Base-by-base conservation (phyloP, 2,888 invertebrate species). In the Drosophila niveifrons region DNA sequence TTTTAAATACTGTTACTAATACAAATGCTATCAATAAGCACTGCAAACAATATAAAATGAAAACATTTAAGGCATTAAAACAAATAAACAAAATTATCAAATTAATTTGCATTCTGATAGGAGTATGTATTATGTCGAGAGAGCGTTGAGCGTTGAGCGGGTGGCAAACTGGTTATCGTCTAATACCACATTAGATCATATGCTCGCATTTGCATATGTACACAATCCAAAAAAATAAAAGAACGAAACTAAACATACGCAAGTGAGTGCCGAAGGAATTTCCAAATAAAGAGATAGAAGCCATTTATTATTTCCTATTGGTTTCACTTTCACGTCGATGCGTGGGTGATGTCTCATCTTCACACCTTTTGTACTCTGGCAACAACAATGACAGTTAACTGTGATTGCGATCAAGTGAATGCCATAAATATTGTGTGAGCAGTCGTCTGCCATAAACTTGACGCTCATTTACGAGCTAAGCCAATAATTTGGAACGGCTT, bases 361-460 rank as follows among this genome's bases (percentile, higher is more conserved):
- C 72, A 70, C 87, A 87, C 82, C 80, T 81, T 51, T 47, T 34
- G 31, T 53, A 11, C 18, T 4, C 17, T 6, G 52, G 6, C 15
- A 44, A 41, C 9, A 65, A 84, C 82, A 86, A 80, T 81, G 69
- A 13, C 58, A 41, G 39, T 52, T n/a, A 10, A 50, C 63, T 86
- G 80, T 67, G 48, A 46, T 44, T 51, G 47, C 50, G 63, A 44
- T 63, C 70, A 65, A 72, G 59, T 68, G 69, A 67, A 17, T 63
- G 58, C 64, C 75, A 83, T 86, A 86, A 83, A 83, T 23, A 23
- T 83, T 64, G 83, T 64, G 83, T 66, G 66, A 64, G 65, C 55
- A 65, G 66, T 41, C 50, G 56, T 63, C 39, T 64, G 57, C 74
- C 73, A 72, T 71, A 73, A 73, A 80, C 58, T 62, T 56, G 68